Base-by-base conservation (phyloP, 2,888 invertebrate genomes). In the Oxycera nigricornis region DNA sequence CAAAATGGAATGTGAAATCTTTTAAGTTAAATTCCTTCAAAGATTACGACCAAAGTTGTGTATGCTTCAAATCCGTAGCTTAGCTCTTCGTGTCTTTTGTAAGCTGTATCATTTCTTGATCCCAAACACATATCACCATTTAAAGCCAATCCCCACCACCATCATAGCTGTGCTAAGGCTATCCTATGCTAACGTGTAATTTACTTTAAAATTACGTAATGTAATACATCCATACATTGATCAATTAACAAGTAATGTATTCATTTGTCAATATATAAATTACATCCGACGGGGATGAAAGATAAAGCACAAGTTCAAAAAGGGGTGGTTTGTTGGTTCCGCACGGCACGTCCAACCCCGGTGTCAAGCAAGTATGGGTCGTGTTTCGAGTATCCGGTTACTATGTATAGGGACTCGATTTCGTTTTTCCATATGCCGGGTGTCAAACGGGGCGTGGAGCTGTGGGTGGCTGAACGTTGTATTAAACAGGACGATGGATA, bases 241-340 rank as follows among this genome's bases (percentile, higher is more conserved):
- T 85, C 83, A 84, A 84, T 85, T 84, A 84, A 84, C 83, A 84
- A 81, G 82, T 83, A 82, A 84, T 85, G 83, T 82, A 83, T 83
- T 83, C 83, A 83, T 83, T 83, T 83, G 84, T 83, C 84, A 84
- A 83, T 83, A 81, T 81, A 80, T 82, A 82, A 83, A 83, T 84
- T 84, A 84, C 83, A 80, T 75, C 61, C 73, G 77, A 77, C 59
- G 50, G 74, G 61, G 61, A 72, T 72, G 70, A 70, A 57, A 61
- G 39, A 24, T 68, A 46, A 67, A 73, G 62, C 73, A 62, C 74
- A 74, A 41, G 55, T 50, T 30, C 52, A 55, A 52, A 52, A 70
- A 70, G 70, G 70, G 70, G 28, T 52, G 68, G 52, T 68, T 68
- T 52, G 65, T 14, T 22, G 17, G 50, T 70, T 70, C 39, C 65